These are phyloP conservation scores for Geotrupes spiniger DNA, from an alignment of 2,888 invertebrate genomes.

Conservation along the genomic window DNA sequence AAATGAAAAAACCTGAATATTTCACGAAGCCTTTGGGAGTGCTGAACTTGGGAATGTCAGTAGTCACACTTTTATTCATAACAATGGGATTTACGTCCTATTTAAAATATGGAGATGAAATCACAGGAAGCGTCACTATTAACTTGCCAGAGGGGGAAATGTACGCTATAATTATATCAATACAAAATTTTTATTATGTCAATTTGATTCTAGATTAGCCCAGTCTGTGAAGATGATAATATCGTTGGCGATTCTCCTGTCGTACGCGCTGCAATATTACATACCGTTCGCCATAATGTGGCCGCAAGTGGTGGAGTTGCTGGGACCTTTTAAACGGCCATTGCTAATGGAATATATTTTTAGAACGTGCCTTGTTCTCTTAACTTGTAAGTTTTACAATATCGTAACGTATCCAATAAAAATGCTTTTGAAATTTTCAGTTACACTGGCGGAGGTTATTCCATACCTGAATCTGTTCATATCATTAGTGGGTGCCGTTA, in stretches of 20 bases:
- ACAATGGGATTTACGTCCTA: conserved; percentile 85
- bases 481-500: conserved; percentile 87
- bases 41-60: conserved; percentile 83
- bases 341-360: conserved; percentile 66
- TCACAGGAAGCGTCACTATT: conserved; percentile 82
- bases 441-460: conserved; percentile 79
- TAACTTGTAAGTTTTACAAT: conserved; percentile 68
- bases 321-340: conserved; percentile 58
- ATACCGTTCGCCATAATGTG: conserved; percentile 89
- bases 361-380: conserved; percentile 67
- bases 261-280: conserved; percentile 93
- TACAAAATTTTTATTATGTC: too few species aligned
- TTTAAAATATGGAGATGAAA: conserved; percentile 79
- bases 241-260: conserved; percentile 80
- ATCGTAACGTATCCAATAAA: too few species aligned
- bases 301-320: conserved; percentile 62
- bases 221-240: conserved; percentile 79
- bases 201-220: conserved; percentile 79
- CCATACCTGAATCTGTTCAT: conserved; percentile 86
- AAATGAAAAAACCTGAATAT: conserved; percentile 76
- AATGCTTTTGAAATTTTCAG: conserved; percentile 54
- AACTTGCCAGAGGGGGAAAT: conserved; percentile 67
- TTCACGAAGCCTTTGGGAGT: conserved; percentile 83
- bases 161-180: too few species aligned
- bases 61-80: conserved; percentile 75